Conservation (phyloP, 2,797 vertebrate genomes). For the Rhinoraja longicauda region DNA sequence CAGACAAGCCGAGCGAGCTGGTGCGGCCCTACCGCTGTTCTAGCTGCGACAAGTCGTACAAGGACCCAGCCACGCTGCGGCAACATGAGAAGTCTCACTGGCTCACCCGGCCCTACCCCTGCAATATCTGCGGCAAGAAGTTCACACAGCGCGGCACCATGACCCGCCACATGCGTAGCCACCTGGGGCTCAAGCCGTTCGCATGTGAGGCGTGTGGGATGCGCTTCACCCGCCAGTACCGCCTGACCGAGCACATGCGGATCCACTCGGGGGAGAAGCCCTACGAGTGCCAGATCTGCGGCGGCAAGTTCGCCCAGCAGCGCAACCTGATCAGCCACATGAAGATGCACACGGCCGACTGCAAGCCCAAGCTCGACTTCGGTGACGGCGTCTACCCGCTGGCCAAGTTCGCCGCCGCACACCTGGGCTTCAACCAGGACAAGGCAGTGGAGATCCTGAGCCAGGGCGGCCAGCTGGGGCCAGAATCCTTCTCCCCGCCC, state of each 20-base stretch:
- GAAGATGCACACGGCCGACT: conserved; percentile 94
- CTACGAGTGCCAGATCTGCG: conserved; percentile 96
- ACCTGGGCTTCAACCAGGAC: conserved; percentile 84
- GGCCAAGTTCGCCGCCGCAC: conserved; percentile 84
- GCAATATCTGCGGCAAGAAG: conserved; percentile 98
- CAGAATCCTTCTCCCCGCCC: conserved; percentile 90
- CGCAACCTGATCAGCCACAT: conserved; percentile 99
- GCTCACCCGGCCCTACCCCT: conserved; percentile 94
- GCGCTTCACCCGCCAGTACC: conserved; percentile 98
- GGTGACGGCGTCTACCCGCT: conserved; percentile 88
- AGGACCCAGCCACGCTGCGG: conserved; percentile 90
- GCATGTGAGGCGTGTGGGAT: conserved; percentile 96
- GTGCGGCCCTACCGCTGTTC: conserved; percentile 91
- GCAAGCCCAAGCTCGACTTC: conserved; percentile 92
- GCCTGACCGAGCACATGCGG: conserved; percentile 97
- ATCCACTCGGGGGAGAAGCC: conserved; percentile 98
- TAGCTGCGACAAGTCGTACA: conserved; percentile 93
- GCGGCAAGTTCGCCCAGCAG: conserved; percentile 97
- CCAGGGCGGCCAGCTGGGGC: conserved; percentile 72
- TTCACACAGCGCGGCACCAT: conserved; percentile 98
- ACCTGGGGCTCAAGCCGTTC: conserved; percentile 94
- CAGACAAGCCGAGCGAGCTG: conserved; percentile 70
- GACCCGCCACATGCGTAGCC: conserved; percentile 98
- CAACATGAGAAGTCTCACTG: conserved; percentile 99
- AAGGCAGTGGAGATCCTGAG: conserved; percentile 81